Evolutionary conservation across 2,797 vertebrate species (phyloP).

Genomic region (Periophthalmus magnuspinnatus): DNA sequence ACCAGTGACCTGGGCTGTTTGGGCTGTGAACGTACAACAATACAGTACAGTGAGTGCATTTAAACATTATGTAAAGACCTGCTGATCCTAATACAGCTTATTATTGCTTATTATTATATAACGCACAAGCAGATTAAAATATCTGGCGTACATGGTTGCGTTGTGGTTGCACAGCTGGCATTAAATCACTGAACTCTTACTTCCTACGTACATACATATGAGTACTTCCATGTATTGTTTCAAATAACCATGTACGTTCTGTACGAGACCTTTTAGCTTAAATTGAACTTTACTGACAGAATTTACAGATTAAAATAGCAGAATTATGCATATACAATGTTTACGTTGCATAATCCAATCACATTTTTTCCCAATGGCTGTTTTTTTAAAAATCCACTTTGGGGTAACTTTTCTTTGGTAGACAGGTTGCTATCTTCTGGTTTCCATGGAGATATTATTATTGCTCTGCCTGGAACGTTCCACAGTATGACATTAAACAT

Average conservation of each 20-base stretch:
- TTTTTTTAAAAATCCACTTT: no score
- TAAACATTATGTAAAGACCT: not conserved
- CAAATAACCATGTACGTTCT: not conserved
- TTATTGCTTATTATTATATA: constrained; percentile 36
- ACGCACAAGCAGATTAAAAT: constrained; percentile 42
- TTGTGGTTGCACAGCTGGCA: constrained; percentile 18
- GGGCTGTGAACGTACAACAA: constrained; percentile 77
- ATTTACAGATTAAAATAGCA: not conserved
- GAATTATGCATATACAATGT: not conserved
- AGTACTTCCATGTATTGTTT: constrained; percentile 1
- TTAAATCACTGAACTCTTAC: constrained; percentile 12
- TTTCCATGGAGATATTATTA: not conserved
- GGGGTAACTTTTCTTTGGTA: not conserved
- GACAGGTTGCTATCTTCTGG: not conserved
- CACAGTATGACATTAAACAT: no score
- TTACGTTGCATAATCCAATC: not conserved
- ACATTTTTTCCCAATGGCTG: no score
- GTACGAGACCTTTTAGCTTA: not conserved
- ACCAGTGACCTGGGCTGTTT: constrained; percentile 78
- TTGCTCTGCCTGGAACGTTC: not conserved
- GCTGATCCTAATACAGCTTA: constrained; percentile 11
- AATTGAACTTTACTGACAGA: not conserved
- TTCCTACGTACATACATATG: not conserved
- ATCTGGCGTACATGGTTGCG: constrained; percentile 33
- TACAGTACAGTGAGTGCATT: constrained; percentile 35